phyloP scores from a whole-genome alignment of 2,888 invertebrate genomes.

The Latrodectus elegans region DNA sequence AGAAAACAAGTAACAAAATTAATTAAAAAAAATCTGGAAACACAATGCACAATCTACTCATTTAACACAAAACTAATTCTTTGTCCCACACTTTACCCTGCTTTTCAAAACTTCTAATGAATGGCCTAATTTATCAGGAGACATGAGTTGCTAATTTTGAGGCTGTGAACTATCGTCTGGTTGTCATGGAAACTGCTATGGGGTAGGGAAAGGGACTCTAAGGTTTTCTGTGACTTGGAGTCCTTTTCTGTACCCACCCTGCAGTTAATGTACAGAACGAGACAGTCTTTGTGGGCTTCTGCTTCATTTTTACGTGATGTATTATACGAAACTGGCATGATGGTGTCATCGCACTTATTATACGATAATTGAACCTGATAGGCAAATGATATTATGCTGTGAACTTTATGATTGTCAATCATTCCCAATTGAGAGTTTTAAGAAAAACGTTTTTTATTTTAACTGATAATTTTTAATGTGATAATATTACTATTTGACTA shows the following conservation, averaged over 20 bases:
- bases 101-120: slow-evolving; percentile 52
- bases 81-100: not conserved
- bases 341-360: not conserved
- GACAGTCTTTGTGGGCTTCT: slow-evolving; percentile 1
- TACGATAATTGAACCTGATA: slow-evolving; percentile 34
- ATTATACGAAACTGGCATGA: slow-evolving; percentile 4
- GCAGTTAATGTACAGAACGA: slow-evolving; percentile 7
- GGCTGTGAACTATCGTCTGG: slow-evolving; percentile 12
- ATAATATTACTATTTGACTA: too few relatives aligned
- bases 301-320: slow-evolving; percentile 31
- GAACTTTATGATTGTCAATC: not conserved
- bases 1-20: not conserved
- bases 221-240: slow-evolving; percentile 14
- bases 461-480: too few relatives aligned
- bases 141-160: slow-evolving; percentile 58
- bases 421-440: not conserved
- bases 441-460: too few relatives aligned
- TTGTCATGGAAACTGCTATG: slow-evolving; percentile 25
- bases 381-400: slow-evolving; percentile 18
- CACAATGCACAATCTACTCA: slow-evolving; percentile 58
- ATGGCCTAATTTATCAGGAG: slow-evolving; percentile 60
- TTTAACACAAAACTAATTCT: slow-evolving; percentile 57
- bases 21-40: slow-evolving; percentile 17
- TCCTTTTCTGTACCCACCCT: not conserved
- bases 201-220: slow-evolving; percentile 24